Conservation (phyloP, 1,140 invertebrate genomes). For the Macrostomum lignano region DNA sequence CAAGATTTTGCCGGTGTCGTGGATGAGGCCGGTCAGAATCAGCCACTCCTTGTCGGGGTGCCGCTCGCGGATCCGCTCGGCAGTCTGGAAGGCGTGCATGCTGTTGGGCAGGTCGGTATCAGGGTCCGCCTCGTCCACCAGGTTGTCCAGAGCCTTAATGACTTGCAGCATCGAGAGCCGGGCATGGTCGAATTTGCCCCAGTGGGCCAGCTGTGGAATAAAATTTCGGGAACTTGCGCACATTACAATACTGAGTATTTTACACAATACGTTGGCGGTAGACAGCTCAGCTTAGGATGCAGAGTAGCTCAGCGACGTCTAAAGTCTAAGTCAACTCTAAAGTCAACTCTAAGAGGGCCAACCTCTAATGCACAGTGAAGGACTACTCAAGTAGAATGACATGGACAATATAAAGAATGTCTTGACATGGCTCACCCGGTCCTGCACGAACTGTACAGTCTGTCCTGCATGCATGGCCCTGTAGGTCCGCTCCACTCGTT, state of each 20-base stretch:
- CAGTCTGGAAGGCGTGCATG: slow-evolving; percentile 79
- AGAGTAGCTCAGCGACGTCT: no score
- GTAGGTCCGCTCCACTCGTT: slow-evolving; percentile 48
- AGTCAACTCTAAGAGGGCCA: no score
- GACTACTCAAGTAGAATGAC: no score
- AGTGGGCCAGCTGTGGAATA: slow-evolving; percentile 32
- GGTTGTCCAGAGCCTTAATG: slow-evolving; percentile 50
- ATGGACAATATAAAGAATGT: not conserved
- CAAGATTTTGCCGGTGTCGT: slow-evolving; percentile 77
- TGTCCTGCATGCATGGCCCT: slow-evolving; percentile 53
- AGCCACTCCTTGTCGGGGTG: slow-evolving; percentile 68
- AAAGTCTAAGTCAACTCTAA: no score
- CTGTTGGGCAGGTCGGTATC: slow-evolving; percentile 66
- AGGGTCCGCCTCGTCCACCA: slow-evolving; percentile 78
- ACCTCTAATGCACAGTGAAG: no score
- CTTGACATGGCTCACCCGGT: slow-evolving; percentile 13
- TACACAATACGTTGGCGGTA: no score
- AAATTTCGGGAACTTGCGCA: no score
- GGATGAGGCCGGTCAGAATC: slow-evolving; percentile 67
- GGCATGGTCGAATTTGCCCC: slow-evolving; percentile 54
- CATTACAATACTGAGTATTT: no score
- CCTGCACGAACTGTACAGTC: slow-evolving; percentile 40
- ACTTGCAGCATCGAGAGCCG: slow-evolving; percentile 54
- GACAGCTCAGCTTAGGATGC: no score
- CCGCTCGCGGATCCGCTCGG: slow-evolving; percentile 52